Base-by-base conservation (phyloP, 2,113 vertebrate genomes). In the Nesoenas mayeri region DNA sequence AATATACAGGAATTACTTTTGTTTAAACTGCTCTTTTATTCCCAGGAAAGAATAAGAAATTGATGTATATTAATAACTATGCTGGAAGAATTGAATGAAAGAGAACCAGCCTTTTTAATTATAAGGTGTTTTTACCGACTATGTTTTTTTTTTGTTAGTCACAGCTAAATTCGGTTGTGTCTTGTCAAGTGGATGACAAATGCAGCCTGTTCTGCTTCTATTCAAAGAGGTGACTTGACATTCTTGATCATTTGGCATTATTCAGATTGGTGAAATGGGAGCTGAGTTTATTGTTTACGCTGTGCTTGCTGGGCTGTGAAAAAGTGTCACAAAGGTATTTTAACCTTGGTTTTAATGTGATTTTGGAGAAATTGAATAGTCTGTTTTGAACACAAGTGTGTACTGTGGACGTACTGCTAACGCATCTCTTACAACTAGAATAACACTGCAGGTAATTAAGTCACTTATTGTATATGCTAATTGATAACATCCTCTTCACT, bases 31-130 rank as follows among this genome's bases (percentile, higher is more conserved):
- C 17, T 72, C 38, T 67, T 62, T 86, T 91, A n/a, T 66, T 40
- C 44, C 15, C 48, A 88, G 71, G 34, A 94, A 95, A 82, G 56
- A 90, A 44, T 10, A 44, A 87, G 47, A 95, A 95, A 94, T n/a
- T 3, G 28, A n/a, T 77, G 36, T 32, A 19, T 73, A 66, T 69
- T 78, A 84, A 53, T 85, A 94, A 89, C 36, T 64, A 11, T 61
- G 47, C 12, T 77, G 36, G 28, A 64, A 85, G 32, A 91, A 61
- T 1, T 44, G 34, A 85, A 89, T 48, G 81, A 91, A 95, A 91
- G 50, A 88, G 32, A 77, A 42, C 10, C 10, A 15, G n/a, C 22
- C 31, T 73, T 75, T 78, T 85, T 87, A 83, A 86, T 88, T 72
- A 48, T 6, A 40, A 86, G 11, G 3, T n/a, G 40, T 2, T 89